Evolutionary conservation across 2,888 invertebrate species (phyloP).

Genomic region (Galeopsomyia nigrocyanea): DNA sequence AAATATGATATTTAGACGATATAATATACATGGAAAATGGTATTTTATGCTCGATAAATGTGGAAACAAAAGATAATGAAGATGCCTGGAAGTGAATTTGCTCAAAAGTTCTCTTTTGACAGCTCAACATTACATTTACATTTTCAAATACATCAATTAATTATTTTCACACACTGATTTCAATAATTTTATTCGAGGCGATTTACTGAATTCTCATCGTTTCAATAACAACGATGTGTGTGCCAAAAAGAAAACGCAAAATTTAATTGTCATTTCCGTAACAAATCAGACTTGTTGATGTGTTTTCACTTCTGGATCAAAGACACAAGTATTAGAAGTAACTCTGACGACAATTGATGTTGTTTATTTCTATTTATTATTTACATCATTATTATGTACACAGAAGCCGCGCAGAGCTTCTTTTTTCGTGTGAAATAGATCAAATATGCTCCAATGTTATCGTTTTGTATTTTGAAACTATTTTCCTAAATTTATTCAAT

Average conservation of each 20-base stretch:
- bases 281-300: constrained; percentile 13
- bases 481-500: constrained; percentile 37
- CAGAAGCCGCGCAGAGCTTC: constrained; percentile 32
- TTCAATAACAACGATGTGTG: constrained; percentile 7
- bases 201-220: constrained; percentile 12
- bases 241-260: constrained; percentile 1
- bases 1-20: constrained; percentile 32
- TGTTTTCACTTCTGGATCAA: constrained; percentile 9
- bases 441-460: constrained; percentile 33
- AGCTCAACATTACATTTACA: constrained; percentile 33
- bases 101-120: constrained; percentile 21
- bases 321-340: constrained; percentile 26
- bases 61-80: constrained; percentile 23
- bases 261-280: constrained; percentile 7
- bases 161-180: constrained; percentile 39
- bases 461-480: constrained; percentile 41
- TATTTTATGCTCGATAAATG: constrained; percentile 36
- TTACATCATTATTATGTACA: constrained; percentile 31
- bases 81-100: constrained; percentile 12
- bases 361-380: constrained; percentile 30
- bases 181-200: constrained; percentile 37
- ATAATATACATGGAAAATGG: constrained; percentile 23
- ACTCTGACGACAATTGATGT: constrained; percentile 26
- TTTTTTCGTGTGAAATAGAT: constrained; percentile 24
- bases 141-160: constrained; percentile 18